These are phyloP conservation scores for Argyrosomus japonicus DNA, from an alignment of 2,113 vertebrate species.

Conservation along the genomic window DNA sequence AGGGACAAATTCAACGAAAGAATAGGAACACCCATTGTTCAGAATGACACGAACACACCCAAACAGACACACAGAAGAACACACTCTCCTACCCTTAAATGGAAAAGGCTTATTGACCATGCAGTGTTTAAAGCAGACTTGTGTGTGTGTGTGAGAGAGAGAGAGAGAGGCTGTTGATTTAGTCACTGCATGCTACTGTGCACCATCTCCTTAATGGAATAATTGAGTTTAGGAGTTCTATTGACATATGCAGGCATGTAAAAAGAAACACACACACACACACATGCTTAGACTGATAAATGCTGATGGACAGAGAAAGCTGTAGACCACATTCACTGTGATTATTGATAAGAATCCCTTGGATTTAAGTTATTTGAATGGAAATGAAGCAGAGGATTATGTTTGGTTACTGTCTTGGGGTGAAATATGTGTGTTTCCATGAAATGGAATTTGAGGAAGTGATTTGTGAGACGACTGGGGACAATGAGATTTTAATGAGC, in stretches of 20 bases:
- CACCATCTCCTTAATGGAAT: conserved; percentile 80
- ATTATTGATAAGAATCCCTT: conserved; percentile 75
- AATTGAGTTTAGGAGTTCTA: conserved; percentile 76
- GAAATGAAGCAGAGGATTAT: conserved; percentile 83
- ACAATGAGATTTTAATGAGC: conserved; percentile 75
- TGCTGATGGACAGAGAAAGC: conserved; percentile 50
- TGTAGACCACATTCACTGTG: conserved; percentile 50
- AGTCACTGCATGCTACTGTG: conserved; percentile 64
- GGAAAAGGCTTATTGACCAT: conserved; percentile 75
- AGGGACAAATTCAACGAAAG: conserved; percentile 68
- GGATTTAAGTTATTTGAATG: conserved; percentile 81
- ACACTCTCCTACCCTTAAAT: conserved; percentile 46
- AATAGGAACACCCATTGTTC: conserved; percentile 62
- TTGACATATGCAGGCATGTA: conserved; percentile 66
- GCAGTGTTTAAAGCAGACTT: conserved; percentile 68
- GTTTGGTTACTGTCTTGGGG: conserved; percentile 68
- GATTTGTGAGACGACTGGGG: conserved; percentile 69
- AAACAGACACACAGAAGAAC: conserved; percentile 24
- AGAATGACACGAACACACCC: conserved; percentile 31
- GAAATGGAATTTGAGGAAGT: conserved; percentile 78
- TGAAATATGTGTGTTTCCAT: conserved; percentile 71
- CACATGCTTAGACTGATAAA: conserved; percentile 30
- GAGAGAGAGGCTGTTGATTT: conserved; percentile 74
- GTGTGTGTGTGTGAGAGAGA: conserved; percentile 33
- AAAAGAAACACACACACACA: conserved; percentile 31